These are phyloP conservation scores for Hirundichthys speculiger DNA, from an alignment of 2,113 vertebrate genomes.

Conservation along the genomic window DNA sequence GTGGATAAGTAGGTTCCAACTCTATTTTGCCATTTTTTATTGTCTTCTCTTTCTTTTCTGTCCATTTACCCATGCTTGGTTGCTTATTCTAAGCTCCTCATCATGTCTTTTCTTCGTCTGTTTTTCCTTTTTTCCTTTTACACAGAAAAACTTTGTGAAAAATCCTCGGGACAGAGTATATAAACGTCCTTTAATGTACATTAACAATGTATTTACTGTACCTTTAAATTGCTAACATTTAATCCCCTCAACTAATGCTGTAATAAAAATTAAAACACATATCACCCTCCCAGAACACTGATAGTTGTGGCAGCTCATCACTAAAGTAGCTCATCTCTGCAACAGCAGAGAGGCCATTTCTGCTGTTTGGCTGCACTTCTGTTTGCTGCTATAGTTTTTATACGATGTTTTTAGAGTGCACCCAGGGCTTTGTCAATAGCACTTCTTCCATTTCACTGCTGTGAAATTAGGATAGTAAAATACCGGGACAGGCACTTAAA, in stretches of 20 bases:
- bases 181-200: not conserved
- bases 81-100: too few relatives aligned
- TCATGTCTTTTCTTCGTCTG: too few relatives aligned
- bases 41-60: too few relatives aligned
- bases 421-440: conserved; percentile 40
- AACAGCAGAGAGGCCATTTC: not conserved
- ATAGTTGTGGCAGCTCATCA: conserved; percentile 3
- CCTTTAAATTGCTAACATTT: not conserved
- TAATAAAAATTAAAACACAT: conserved; percentile 1
- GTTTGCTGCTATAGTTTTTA: conserved; percentile 28
- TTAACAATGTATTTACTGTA: not conserved
- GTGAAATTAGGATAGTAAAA: conserved; percentile 63
- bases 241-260: not conserved
- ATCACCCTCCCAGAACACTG: not conserved
- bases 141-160: too few relatives aligned
- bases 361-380: conserved; percentile 7
- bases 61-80: too few relatives aligned
- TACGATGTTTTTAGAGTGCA: conserved; percentile 39
- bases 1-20: too few relatives aligned
- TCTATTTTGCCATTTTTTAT: too few relatives aligned
- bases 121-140: too few relatives aligned
- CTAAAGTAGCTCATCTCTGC: conserved; percentile 17
- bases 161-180: too few relatives aligned
- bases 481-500: conserved; percentile 55
- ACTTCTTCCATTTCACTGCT: conserved; percentile 49